Conservation (phyloP, 2,888 invertebrate species). For the Monoplex corrugatus region DNA sequence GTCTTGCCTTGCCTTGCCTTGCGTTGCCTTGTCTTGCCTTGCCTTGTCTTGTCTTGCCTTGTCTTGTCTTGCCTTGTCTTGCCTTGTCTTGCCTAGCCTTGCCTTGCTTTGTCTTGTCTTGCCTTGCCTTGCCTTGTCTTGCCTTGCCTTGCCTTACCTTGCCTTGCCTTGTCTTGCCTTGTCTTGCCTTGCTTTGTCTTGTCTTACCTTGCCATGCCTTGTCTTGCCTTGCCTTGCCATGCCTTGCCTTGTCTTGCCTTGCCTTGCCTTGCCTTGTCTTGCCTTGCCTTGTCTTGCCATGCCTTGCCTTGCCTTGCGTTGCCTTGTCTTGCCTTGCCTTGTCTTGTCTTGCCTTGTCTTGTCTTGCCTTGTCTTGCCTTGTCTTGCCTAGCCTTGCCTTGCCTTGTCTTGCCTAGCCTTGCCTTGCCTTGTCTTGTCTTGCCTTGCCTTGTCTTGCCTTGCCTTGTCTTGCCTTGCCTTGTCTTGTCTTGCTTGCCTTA, state of each 20-base stretch:
- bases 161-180: neutral
- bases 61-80: neutral
- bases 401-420: no score
- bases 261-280: neutral
- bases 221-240: neutral
- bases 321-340: neutral
- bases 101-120: neutral
- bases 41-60: neutral
- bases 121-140: neutral
- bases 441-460: no score
- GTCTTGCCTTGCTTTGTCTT: neutral
- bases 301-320: neutral
- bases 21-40: neutral
- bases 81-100: neutral
- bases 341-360: no score
- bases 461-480: no score
- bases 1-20: conserved; percentile 17
- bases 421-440: no score
- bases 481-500: no score
- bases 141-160: neutral
- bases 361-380: no score
- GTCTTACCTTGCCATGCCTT: neutral
- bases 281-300: neutral
- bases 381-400: no score
- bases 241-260: neutral